A percentile compares a stretch with the other conserved stretches of the same genome.
Conservation (phyloP, 2,113 vertebrate genomes). For the Apodemus sylvaticus region DNA sequence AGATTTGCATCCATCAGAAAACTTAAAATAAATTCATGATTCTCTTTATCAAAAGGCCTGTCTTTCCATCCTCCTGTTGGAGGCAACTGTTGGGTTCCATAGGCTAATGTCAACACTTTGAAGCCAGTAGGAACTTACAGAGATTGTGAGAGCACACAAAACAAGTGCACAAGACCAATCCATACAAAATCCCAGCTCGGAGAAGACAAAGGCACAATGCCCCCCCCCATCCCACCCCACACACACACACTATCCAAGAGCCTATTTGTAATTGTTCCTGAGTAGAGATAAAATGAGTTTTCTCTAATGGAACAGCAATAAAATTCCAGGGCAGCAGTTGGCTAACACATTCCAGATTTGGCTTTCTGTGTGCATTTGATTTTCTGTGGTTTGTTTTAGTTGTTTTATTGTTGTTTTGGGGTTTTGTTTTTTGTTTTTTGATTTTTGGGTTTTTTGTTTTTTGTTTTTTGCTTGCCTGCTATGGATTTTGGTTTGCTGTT, state of each 20-base stretch:
- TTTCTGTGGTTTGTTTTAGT: neutral
- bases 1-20: neutral
- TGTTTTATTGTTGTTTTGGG: no score
- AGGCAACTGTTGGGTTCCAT: neutral
- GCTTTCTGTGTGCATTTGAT: neutral
- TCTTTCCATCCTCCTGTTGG: neutral
- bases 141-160: neutral
- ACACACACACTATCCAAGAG: no score
- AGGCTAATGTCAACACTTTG: neutral
- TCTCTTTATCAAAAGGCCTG: neutral
- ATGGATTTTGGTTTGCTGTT: no score
- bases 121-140: neutral
- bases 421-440: neutral
- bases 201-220: neutral
- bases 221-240: no score
- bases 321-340: neutral
- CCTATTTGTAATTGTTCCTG: neutral
- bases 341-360: neutral
- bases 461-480: neutral
- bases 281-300: neutral
- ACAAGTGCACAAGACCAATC: neutral
- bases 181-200: neutral
- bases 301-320: neutral
- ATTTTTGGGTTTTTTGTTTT: neutral
- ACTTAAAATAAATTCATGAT: neutral